Evolutionary conservation across 2,797 vertebrate species (phyloP).

Genomic region (Sebastiscus albofasciatus): DNA sequence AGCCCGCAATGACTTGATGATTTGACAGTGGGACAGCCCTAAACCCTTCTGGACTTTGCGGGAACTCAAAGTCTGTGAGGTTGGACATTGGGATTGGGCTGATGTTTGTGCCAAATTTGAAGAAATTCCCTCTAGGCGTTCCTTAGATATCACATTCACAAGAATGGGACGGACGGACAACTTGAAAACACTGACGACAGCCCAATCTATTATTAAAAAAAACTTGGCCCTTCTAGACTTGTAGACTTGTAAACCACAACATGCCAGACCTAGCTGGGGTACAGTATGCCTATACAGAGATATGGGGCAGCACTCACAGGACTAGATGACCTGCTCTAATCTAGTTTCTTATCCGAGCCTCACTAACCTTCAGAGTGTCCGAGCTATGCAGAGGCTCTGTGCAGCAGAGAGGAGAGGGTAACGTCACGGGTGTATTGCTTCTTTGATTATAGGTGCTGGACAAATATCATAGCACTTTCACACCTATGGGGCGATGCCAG

Average conservation of each 20-base stretch:
- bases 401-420: constrained; percentile 9
- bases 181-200: background rate
- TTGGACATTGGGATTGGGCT: too few species aligned
- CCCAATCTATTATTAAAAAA: background rate
- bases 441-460: constrained; percentile 53
- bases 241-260: constrained; percentile 19
- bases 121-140: background rate
- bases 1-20: too few species aligned
- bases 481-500: constrained; percentile 34
- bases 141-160: background rate
- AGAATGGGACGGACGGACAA: background rate
- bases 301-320: constrained; percentile 32
- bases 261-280: constrained; percentile 2
- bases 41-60: too few species aligned
- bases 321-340: constrained; percentile 42
- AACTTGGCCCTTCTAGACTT: background rate
- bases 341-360: constrained; percentile 31
- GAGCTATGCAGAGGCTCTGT: background rate
- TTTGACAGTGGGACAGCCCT: too few species aligned
- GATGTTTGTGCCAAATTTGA: background rate
- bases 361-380: constrained; percentile 52
- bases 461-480: constrained; percentile 17
- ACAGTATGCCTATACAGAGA: constrained; percentile 21
- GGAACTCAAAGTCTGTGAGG: too few species aligned
- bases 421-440: constrained; percentile 4